Evolutionary conservation across 2,888 invertebrate species (phyloP).

Genomic region (Lucinisca nassula): DNA sequence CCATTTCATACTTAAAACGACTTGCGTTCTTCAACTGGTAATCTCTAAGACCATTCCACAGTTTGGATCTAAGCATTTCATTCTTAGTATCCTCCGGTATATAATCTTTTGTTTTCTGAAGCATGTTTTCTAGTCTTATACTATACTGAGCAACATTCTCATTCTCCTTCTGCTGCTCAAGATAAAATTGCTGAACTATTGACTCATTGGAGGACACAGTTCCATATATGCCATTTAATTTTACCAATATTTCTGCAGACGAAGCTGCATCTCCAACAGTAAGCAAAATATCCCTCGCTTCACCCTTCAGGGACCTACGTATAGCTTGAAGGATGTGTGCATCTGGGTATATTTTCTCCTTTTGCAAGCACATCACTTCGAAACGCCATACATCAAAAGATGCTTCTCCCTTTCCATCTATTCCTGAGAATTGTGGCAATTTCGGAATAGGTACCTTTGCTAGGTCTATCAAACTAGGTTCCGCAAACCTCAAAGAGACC

Average conservation of each 20-base stretch:
- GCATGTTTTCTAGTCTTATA: slow-evolving; percentile 32
- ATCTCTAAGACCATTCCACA: not conserved
- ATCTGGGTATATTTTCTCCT: slow-evolving; percentile 14
- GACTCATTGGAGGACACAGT: slow-evolving; percentile 22
- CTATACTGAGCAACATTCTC: slow-evolving; percentile 33
- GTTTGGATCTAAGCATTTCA: not conserved
- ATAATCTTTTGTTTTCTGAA: slow-evolving; percentile 17
- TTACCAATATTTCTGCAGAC: not conserved
- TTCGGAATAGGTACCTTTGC: not conserved
- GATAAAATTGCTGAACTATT: slow-evolving; percentile 30
- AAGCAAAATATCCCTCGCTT: slow-evolving; percentile 7
- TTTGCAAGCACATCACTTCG: slow-evolving; percentile 24
- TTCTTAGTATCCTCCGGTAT: not conserved
- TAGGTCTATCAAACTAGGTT: not conserved
- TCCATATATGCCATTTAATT: slow-evolving; percentile 18
- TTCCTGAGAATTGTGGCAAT: not conserved
- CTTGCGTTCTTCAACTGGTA: not conserved
- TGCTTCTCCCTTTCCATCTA: slow-evolving; percentile 4
- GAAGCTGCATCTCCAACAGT: not conserved
- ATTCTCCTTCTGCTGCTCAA: slow-evolving; percentile 13
- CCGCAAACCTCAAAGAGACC: too few relatives aligned
- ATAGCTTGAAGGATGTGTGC: slow-evolving; percentile 26
- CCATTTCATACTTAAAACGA: not conserved
- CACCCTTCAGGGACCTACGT: slow-evolving; percentile 17
- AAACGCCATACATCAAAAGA: slow-evolving; percentile 32